Percentiles rank a stretch among this genome's conserved stretches.
Evolutionary conservation across 2,113 vertebrate species (phyloP).

Genomic region (Typhlomys cinereus): DNA sequence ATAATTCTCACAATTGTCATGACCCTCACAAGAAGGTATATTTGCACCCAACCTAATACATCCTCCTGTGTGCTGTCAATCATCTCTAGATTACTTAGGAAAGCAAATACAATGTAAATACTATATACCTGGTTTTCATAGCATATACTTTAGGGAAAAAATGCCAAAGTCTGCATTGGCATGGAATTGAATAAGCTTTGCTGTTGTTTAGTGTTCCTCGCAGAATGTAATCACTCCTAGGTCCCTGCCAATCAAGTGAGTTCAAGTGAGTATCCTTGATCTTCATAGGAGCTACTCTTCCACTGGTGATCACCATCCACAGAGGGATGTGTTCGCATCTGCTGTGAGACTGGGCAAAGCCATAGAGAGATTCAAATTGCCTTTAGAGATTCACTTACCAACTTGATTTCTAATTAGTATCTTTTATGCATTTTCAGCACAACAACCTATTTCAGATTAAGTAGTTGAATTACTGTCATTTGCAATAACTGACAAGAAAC

Average conservation of each 20-base stretch:
- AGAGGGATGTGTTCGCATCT: neutral
- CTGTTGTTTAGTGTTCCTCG: neutral
- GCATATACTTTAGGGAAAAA: neutral
- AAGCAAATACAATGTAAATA: neutral
- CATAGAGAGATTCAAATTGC: neutral
- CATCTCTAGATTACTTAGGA: neutral
- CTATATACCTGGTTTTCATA: neutral
- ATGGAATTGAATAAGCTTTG: neutral
- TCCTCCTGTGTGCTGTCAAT: neutral
- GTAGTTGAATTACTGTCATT: slow-evolving; percentile 48
- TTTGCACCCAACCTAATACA: neutral
- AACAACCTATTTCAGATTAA: slow-evolving; percentile 55
- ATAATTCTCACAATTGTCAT: neutral
- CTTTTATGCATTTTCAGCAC: slow-evolving; percentile 48
- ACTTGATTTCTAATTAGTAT: slow-evolving; percentile 35
- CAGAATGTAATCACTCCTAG: neutral
- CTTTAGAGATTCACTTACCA: slow-evolving; percentile 38
- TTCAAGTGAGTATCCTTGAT: neutral
- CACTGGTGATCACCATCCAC: neutral
- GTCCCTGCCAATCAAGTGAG: neutral
- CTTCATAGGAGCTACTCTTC: neutral
- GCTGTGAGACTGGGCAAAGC: neutral
- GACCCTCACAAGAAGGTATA: neutral
- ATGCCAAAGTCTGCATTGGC: neutral
- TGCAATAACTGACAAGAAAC: slow-evolving; percentile 51